Conservation (phyloP, 2,888 invertebrate genomes). For the Rhopalosiphum nymphaeae region DNA sequence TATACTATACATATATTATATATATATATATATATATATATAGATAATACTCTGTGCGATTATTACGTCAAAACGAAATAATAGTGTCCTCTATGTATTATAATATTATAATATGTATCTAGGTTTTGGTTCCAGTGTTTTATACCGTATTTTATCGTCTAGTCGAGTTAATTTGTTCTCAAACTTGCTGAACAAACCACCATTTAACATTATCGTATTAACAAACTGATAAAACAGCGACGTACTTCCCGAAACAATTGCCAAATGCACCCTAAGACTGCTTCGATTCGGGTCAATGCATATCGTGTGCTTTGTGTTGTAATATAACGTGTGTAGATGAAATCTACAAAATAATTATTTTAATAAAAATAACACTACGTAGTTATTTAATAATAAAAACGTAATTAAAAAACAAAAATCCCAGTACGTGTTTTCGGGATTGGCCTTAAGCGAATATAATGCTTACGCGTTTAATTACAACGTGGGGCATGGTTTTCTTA, state of each 20-base stretch:
- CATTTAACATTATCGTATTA: neutral
- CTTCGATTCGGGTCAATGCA: neutral
- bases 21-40: neutral
- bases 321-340: neutral
- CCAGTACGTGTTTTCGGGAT: neutral
- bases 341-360: neutral
- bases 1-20: too few relatives aligned
- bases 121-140: neutral
- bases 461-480: neutral
- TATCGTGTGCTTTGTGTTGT: neutral
- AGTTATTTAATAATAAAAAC: neutral
- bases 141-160: neutral
- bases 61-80: neutral
- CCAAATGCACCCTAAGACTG: neutral
- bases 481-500: neutral
- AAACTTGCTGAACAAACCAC: neutral
- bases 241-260: neutral
- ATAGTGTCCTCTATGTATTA: neutral
- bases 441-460: neutral
- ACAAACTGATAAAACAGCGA: neutral
- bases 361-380: neutral
- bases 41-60: neutral
- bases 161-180: neutral
- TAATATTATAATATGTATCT: neutral
- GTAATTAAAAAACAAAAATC: neutral